Base-by-base conservation (phyloP, 1,140 invertebrate species). In the Zaprionus gabonicus region DNA sequence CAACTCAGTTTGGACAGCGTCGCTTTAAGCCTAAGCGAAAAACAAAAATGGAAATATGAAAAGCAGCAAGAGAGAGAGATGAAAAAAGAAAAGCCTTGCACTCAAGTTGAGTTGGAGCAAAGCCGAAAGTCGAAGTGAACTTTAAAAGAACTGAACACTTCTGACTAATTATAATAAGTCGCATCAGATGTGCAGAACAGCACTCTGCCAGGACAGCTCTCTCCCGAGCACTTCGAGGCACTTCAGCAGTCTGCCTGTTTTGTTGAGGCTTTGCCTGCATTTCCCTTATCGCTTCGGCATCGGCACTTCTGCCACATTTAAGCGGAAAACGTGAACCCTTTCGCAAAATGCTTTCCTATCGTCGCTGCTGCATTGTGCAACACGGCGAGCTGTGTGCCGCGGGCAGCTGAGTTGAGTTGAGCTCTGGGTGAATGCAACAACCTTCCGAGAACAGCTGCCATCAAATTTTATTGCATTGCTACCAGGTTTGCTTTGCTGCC, bases 381-480 rank as follows among this genome's bases (percentile, higher is more conserved):
- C 56, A 77, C 38, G 65, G 12, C 56, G 63, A 65, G 15, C 51
- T 58, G 73, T 23, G 23, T 23, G 23, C 80, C 80, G 60, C 73
- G 53, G 65, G 82, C 70, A 60, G 27, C 53, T 20, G 38, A 36
- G 23, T 60, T 34, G 59, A 56, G 41, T 53, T 68, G 41, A 41
- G 62, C 57, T 46, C 57, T 46, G 31, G 59, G 65, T 79, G 76
- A 81, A 70, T 81, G 76, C 66, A 75, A 62, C 74, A 66, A n/a
- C 46, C 66, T 75, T 77, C 77, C 62, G 10, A 64, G 66, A 72
- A 71, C 58, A 81, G 62, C 57, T 68, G 76, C 71, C 85, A 81
- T 90, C 85, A 90, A 90, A 85, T 81, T 84, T 90, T 90, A 90
- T 90, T 90, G 81, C 81, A 13, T 9, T 67, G 85, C 85, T 90